Conservation (phyloP, 2,797 vertebrate species). For the Amblyraja radiata region DNA sequence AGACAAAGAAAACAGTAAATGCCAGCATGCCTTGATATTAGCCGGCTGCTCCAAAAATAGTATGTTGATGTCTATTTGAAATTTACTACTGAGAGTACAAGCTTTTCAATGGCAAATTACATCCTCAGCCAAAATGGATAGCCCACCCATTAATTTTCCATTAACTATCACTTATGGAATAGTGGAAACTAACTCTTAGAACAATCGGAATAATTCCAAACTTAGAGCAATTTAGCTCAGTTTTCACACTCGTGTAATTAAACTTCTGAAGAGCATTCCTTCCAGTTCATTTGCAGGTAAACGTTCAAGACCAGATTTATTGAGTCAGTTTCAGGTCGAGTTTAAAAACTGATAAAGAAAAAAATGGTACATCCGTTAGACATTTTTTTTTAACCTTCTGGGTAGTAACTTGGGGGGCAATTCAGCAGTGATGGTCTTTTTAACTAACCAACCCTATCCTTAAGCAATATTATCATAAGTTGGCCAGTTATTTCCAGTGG, state of each 20-base stretch:
- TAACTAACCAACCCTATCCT: background rate
- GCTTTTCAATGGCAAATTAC: background rate
- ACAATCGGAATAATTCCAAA: background rate
- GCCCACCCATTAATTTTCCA: background rate
- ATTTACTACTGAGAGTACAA: background rate
- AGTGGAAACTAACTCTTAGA: background rate
- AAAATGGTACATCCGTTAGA: background rate
- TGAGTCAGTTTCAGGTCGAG: background rate
- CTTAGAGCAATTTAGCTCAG: background rate
- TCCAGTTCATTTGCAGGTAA: background rate
- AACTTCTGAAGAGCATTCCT: background rate
- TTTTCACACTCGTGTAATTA: background rate
- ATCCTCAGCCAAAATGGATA: background rate
- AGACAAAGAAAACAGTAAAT: background rate
- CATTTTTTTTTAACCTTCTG: background rate
- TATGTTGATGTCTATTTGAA: background rate
- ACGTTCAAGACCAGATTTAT: background rate
- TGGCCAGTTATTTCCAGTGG: too few species aligned
- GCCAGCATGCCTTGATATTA: background rate
- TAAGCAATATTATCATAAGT: background rate
- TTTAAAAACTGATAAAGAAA: background rate
- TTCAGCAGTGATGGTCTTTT: background rate
- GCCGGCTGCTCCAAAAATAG: background rate
- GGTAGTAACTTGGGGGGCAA: background rate
- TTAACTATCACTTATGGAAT: background rate